Evolutionary conservation across 2,888 invertebrate species (phyloP).

Genomic region (Diachrysia chrysitis): DNA sequence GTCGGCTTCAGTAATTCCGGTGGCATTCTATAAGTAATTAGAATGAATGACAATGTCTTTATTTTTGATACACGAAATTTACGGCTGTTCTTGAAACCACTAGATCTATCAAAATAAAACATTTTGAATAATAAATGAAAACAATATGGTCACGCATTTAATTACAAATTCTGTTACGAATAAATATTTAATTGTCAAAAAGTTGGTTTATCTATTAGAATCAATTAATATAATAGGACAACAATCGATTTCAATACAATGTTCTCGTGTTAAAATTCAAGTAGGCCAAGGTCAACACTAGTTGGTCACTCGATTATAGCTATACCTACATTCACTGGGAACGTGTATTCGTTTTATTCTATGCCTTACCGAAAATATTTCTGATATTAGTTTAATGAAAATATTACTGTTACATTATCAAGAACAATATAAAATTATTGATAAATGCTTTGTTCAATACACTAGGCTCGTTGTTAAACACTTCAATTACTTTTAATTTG

Average conservation of each 20-base stretch:
- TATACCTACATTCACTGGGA: background rate
- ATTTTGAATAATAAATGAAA: background rate
- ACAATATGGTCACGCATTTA: background rate
- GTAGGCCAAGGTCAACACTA: background rate
- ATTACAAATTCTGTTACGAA: background rate
- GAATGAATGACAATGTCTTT: too few species aligned
- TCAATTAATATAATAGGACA: background rate
- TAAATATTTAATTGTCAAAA: background rate
- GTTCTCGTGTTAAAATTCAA: conserved; percentile 1
- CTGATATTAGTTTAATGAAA: background rate
- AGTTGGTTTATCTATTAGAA: background rate
- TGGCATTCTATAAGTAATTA: too few species aligned
- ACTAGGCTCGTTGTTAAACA: too few species aligned
- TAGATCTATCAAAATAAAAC: background rate
- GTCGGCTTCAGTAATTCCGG: too few species aligned
- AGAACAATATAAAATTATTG: too few species aligned
- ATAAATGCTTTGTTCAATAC: too few species aligned
- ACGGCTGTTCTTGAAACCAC: background rate
- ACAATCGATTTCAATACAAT: background rate
- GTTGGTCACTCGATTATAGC: background rate
- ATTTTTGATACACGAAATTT: too few species aligned
- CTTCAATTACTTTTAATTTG: too few species aligned
- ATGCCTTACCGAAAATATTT: background rate
- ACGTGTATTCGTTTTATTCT: background rate
- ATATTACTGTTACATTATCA: too few species aligned